phyloP scores from a whole-genome alignment of 2,797 vertebrate genomes.

The Pygocentrus nattereri region DNA sequence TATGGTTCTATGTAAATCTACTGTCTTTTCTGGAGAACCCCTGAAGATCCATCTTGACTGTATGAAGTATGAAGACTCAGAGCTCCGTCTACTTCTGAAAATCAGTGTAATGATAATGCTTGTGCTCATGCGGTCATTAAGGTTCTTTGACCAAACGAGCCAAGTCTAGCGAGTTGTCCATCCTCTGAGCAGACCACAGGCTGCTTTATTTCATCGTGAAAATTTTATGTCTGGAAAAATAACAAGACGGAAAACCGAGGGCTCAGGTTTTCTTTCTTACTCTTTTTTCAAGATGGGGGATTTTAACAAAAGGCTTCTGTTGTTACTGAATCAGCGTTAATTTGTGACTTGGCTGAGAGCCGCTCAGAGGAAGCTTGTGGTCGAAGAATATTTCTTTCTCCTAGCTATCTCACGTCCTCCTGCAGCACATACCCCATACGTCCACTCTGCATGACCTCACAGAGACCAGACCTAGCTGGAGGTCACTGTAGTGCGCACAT shows the following conservation, averaged over 20 bases:
- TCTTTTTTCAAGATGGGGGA: conserved; percentile 54
- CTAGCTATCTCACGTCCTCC: conserved; percentile 57
- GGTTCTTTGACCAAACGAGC: conserved; percentile 65
- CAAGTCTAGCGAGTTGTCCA: conserved; percentile 55
- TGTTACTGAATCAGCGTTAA: conserved; percentile 76
- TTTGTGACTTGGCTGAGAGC: conserved; percentile 72
- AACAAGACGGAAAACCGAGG: conserved; percentile 69
- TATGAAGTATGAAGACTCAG: too few species aligned
- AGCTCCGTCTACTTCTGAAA: too few species aligned
- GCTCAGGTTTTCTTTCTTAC: conserved; percentile 25
- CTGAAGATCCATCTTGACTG: too few species aligned
- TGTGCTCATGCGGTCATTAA: conserved; percentile 46
- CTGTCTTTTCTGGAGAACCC: too few species aligned
- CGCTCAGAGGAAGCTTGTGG: conserved; percentile 65
- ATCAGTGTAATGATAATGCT: conserved; percentile 26
- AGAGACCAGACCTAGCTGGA: conserved; percentile 35
- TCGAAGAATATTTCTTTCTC: conserved; percentile 65
- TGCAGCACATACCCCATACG: conserved; percentile 26
- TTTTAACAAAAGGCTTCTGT: conserved; percentile 80
- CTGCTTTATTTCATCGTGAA: conserved; percentile 76
- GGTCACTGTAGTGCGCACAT: conserved; percentile 36
- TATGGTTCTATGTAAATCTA: too few species aligned
- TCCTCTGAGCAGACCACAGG: conserved; percentile 45
- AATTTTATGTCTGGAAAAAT: conserved; percentile 76
- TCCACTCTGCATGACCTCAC: conserved; percentile 34